These are phyloP conservation scores for Leiothrix lutea DNA, from an alignment of 2,113 vertebrate genomes.

Conservation along the genomic window DNA sequence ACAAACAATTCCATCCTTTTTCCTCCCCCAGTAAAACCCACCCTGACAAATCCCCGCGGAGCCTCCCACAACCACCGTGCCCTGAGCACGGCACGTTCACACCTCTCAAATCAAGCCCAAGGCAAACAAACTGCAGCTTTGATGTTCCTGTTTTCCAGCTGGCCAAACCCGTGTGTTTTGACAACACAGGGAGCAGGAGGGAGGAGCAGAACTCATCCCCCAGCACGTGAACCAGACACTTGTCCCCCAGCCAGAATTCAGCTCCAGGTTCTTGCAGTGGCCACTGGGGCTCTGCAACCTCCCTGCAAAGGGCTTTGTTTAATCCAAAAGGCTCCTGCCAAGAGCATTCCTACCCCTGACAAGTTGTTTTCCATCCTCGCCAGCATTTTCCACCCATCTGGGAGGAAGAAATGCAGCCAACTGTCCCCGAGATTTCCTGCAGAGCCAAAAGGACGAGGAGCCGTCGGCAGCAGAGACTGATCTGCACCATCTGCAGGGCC, in stretches of 20 bases:
- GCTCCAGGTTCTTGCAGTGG: not conserved
- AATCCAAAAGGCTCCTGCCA: not conserved
- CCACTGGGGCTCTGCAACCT: not conserved
- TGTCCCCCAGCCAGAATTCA: not conserved
- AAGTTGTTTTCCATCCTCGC: not conserved
- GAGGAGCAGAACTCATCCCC: not conserved
- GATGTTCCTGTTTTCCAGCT: not conserved
- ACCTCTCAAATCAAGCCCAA: not conserved
- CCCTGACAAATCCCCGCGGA: not conserved
- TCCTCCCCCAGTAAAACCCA: not conserved
- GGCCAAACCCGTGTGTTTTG: not conserved
- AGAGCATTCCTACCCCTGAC: not conserved
- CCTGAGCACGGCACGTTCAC: not conserved
- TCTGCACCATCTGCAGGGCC: not conserved
- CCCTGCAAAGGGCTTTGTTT: not conserved
- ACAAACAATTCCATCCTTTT: not conserved
- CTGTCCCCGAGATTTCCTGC: not conserved
- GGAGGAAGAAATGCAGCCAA: not conserved
- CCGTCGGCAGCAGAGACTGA: not conserved
- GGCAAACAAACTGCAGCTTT: not conserved
- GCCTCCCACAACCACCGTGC: not conserved
- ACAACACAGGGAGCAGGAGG: not conserved
- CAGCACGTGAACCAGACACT: not conserved
- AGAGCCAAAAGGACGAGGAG: not conserved
- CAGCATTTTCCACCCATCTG: not conserved